These are phyloP conservation scores for Magallana ariakensis DNA, from an alignment of 1,140 invertebrate genomes.

Conservation along the genomic window DNA sequence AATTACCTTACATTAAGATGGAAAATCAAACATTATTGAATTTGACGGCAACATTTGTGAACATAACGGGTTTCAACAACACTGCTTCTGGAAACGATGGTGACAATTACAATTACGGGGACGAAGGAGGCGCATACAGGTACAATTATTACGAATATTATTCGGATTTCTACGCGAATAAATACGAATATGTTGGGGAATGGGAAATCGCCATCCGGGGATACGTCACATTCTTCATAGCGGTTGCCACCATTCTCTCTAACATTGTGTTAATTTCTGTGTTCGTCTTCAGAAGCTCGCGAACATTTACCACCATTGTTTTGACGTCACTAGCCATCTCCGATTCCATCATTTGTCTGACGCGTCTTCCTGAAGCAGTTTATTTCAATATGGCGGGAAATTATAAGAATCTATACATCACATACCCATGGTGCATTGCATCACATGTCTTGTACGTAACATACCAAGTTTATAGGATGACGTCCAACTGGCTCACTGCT, in stretches of 20 bases:
- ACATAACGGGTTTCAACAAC: no score
- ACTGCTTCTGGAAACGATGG: no score
- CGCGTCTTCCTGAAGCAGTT: conserved; percentile 19
- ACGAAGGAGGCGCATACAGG: neutral
- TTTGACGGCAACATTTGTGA: no score
- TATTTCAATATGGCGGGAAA: conserved; percentile 36
- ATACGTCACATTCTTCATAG: neutral
- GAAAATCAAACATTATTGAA: no score
- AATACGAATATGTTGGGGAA: neutral
- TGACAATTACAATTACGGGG: neutral
- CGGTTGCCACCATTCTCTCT: conserved; percentile 7
- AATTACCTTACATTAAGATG: no score
- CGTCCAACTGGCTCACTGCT: conserved; percentile 44
- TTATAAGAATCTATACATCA: conserved; percentile 15
- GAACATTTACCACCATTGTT: conserved; percentile 1
- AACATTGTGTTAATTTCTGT: conserved; percentile 26
- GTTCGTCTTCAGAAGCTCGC: conserved; percentile 31
- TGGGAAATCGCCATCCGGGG: conserved; percentile 33
- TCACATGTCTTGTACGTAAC: conserved; percentile 27
- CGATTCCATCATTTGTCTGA: conserved; percentile 33
- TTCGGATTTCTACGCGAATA: neutral
- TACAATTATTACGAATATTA: neutral
- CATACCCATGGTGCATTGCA: conserved; percentile 40
- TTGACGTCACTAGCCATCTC: conserved; percentile 45
- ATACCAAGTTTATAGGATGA: conserved; percentile 18